Evolutionary conservation across 2,888 invertebrate species (phyloP), one percentile per base, ranked within the genome.

Genomic region (Neoascia interrupta): DNA sequence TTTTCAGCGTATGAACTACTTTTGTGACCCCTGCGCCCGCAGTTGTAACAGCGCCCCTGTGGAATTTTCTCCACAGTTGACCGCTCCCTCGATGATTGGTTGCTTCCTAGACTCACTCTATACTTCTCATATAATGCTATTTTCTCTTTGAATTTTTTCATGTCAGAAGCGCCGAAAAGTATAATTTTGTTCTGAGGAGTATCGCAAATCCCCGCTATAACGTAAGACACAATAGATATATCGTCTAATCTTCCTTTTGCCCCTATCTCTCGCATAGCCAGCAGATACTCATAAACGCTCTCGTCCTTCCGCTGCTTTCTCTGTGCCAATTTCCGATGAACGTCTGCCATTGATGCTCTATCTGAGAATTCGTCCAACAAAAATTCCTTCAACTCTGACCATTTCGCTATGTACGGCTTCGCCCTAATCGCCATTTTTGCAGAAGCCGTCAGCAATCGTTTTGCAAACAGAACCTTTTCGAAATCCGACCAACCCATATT

Each of bases 11-110:
- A 60, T 0, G 36, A 11, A n/a, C 23, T 45, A 15, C 45, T 45
- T 1, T 15, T 34, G 15, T 45, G 60, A 2, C 56, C 43, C 16
- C 31, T n/a, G 1, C 31, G 41, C 8, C 56, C 56, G n/a, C 56
- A 56, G 13, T 19, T 43, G 13, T 11, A 56, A 10, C 56, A 41
- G 8, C 43, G 41, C 3, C 56, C 43, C n/a, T n/a, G n/a, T n/a
- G n/a, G n/a, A n/a, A n/a, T n/a, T n/a, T n/a, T n/a, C n/a, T n/a
- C n/a, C n/a, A n/a, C n/a, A n/a, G n/a, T n/a, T n/a, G n/a, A n/a
- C n/a, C n/a, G n/a, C n/a, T n/a, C n/a, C n/a, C n/a, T n/a, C n/a
- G n/a, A n/a, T n/a, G n/a, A n/a, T n/a, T n/a, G n/a, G n/a, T n/a
- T 11, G 13, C 58, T 21, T 34, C 39, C 28, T 2, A 58, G 3